A percentile compares a stretch with the other conserved stretches of the same genome.
Conservation (phyloP, 2,797 vertebrate species). For the Phoeniculus purpureus region DNA sequence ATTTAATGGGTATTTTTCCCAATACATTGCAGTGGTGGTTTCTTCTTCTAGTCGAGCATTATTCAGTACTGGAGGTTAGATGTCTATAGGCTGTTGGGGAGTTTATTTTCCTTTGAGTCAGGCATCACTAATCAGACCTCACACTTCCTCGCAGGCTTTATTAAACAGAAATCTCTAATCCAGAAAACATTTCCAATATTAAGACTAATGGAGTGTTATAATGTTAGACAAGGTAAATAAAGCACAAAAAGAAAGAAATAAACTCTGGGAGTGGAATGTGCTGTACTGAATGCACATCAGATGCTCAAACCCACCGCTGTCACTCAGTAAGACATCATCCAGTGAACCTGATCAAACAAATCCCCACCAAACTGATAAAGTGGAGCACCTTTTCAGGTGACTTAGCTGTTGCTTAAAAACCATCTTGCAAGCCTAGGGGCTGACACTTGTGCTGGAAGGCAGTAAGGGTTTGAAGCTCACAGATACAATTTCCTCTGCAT, state of each 20-base stretch:
- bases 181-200: conserved; percentile 56
- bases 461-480: conserved; percentile 1
- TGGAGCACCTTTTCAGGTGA: conserved; percentile 2
- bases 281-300: not conserved
- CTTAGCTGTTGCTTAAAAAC: not conserved
- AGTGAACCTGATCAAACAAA: conserved; percentile 42
- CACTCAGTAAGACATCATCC: conserved; percentile 39
- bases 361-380: conserved; percentile 24
- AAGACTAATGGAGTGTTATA: conserved; percentile 54
- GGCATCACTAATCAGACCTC: conserved; percentile 14
- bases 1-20: not conserved
- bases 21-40: not conserved
- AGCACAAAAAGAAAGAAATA: conserved; percentile 36
- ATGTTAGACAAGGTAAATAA: conserved; percentile 52
- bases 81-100: not conserved
- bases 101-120: conserved; percentile 25
- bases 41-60: not conserved
- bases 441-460: conserved; percentile 15
- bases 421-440: conserved; percentile 3
- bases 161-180: conserved; percentile 54
- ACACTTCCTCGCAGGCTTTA: conserved; percentile 7
- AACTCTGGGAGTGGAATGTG: not conserved
- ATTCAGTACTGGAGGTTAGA: not conserved
- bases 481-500: not conserved
- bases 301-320: not conserved